A percentile compares a stretch with the other conserved stretches of the same genome.
These are phyloP conservation scores for Lichenostomus cassidix DNA, from an alignment of 2,113 vertebrate species.

Conservation along the genomic window DNA sequence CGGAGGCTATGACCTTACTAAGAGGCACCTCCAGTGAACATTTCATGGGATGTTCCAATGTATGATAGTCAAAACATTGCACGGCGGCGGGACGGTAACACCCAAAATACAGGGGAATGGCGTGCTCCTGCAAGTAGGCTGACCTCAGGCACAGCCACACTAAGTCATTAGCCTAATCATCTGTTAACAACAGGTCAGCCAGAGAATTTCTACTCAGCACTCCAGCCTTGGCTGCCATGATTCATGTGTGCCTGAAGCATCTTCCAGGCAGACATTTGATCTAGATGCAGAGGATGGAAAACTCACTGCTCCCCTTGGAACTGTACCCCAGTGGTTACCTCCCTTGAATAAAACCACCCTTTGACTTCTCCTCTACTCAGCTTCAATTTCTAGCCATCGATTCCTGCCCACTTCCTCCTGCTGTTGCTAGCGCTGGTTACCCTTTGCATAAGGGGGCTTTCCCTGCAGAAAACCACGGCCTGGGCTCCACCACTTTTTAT, in stretches of 20 bases:
- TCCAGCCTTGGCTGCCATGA: neutral
- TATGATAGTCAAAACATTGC: neutral
- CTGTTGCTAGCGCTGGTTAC: neutral
- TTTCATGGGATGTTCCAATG: neutral
- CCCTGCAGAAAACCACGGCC: neutral
- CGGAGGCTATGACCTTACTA: neutral
- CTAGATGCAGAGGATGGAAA: neutral
- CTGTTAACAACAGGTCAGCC: slow-evolving; percentile 43
- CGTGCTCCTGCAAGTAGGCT: neutral
- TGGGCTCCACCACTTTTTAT: neutral
- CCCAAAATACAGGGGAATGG: neutral
- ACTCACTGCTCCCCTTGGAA: neutral
- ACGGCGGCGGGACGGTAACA: accelerated
- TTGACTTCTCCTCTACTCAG: neutral
- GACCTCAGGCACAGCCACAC: neutral
- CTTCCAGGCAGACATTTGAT: slow-evolving; percentile 8
- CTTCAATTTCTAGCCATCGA: neutral
- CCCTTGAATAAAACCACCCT: neutral
- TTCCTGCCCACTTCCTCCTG: neutral
- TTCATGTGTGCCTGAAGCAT: neutral
- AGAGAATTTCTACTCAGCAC: slow-evolving; percentile 5
- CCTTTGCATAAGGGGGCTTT: neutral
- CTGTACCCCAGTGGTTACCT: neutral
- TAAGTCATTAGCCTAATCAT: slow-evolving; percentile 14
- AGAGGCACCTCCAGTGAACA: neutral